Evolutionary conservation across 1,140 invertebrate genomes (phyloP).

Genomic region (Teleogryllus occipitalis): DNA sequence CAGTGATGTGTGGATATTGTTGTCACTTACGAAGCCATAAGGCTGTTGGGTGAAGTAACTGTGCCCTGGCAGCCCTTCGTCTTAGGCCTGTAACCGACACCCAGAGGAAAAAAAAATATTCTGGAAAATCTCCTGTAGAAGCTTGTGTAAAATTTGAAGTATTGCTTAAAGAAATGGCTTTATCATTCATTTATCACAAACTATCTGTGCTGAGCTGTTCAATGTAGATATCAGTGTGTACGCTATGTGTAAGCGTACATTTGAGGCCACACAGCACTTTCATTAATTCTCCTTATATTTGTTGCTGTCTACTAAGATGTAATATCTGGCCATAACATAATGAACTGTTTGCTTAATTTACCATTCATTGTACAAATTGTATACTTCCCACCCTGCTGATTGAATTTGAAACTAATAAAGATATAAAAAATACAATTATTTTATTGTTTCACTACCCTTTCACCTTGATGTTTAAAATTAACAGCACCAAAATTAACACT

Average conservation of each 20-base stretch:
- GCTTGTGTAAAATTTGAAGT: conserved; percentile 5
- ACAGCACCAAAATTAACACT: no score
- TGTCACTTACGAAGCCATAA: neutral
- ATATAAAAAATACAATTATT: neutral
- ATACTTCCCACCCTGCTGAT: conserved; percentile 3
- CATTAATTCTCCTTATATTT: neutral
- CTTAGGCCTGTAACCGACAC: neutral
- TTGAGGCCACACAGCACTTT: neutral
- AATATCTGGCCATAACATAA: neutral
- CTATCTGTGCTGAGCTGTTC: conserved; percentile 3
- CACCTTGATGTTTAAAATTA: no score
- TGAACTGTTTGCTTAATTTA: conserved; percentile 5
- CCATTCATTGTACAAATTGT: conserved; percentile 5
- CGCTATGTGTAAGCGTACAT: neutral
- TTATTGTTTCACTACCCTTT: neutral
- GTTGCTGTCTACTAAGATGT: neutral
- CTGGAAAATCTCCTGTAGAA: neutral
- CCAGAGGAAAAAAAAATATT: neutral
- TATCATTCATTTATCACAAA: conserved; percentile 2
- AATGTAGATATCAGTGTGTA: neutral
- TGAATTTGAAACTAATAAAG: conserved; percentile 6
- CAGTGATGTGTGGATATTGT: neutral
- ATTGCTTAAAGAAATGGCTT: neutral
- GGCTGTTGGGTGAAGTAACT: neutral
- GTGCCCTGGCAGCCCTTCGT: neutral